Base-by-base conservation (phyloP, 2,888 invertebrate species). In the Melanotus villosus region DNA sequence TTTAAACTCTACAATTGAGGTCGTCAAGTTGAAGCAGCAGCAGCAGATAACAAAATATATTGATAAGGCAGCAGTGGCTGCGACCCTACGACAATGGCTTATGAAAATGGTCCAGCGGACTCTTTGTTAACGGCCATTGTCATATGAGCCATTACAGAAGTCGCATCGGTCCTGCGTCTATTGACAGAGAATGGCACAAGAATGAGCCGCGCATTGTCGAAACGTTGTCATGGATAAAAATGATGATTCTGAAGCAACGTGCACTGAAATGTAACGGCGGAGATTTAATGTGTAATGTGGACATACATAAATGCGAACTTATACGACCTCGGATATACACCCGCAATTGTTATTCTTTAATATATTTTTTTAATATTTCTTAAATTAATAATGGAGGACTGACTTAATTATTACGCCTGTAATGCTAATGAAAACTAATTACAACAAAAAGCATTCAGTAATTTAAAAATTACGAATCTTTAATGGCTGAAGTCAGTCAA, bases 41-140 rank as follows among this genome's bases (percentile, higher is more conserved):
- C 32, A 68, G 74, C 70, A 78, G 77, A 79, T 77, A 78, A 76
- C 77, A 73, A 78, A 78, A 79, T 79, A 80, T 79, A 80, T 79
- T 80, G 80, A 79, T 79, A 78, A 81, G 79, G 77, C 75, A 76
- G 74, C 77, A 77, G 73, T 77, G 78, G 74, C 76, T 80, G 79
- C 80, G 80, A 80, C 80, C 80, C 78, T 78, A 78, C 79, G 77
- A 83, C 82, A 83, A 83, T 83, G 77, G 82, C 81, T 80, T 82
- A 82, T 82, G 82, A 83, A 83, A 83, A 83, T 83, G 82, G 82
- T 83, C 82, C 81, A 82, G 80, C 82, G 80, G 82, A 77, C 81
- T 82, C 83, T 83, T 83, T 83, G 83, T 83, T 82, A 82, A 81
- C 79, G 80, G 76, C 81, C 76, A 83, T 83, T 83, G 83, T 83